Conservation (phyloP, 1,140 invertebrate species). For the Apis florea region DNA sequence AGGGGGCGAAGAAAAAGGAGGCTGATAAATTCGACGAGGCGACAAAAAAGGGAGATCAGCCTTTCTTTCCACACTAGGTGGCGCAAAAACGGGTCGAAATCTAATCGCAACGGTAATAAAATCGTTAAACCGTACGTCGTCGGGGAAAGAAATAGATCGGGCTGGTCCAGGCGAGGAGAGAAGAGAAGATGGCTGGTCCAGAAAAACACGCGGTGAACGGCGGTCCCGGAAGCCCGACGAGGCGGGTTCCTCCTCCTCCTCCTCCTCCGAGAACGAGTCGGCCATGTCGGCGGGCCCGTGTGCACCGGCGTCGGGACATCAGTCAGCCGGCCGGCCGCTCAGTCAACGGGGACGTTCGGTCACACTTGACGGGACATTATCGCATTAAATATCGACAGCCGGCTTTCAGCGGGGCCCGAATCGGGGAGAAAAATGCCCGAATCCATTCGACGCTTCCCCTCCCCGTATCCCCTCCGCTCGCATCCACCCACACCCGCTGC, state of each 20-base stretch:
- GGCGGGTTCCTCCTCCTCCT: conserved; percentile 39
- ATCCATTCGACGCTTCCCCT: conserved; percentile 39
- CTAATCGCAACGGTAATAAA: conserved; percentile 39
- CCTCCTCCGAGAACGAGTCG: conserved; percentile 28
- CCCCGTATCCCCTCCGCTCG: not conserved
- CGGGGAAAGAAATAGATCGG: conserved; percentile 12
- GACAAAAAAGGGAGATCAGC: not conserved
- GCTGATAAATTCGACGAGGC: not conserved
- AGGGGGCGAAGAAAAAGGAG: not conserved
- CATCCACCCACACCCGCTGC: conserved; percentile 68
- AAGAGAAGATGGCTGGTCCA: not conserved
- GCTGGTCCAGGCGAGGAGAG: not conserved
- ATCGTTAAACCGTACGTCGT: conserved; percentile 8
- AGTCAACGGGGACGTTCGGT: conserved; percentile 67
- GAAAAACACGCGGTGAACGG: conserved; percentile 28
- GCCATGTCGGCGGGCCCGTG: conserved; percentile 27
- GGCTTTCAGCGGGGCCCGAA: conserved; percentile 73
- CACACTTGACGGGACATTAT: conserved; percentile 77
- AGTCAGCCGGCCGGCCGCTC: conserved; percentile 53
- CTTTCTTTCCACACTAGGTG: not conserved
- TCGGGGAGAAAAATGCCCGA: conserved; percentile 70
- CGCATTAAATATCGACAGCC: conserved; percentile 78
- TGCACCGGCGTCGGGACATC: conserved; percentile 51
- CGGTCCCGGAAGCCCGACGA: conserved; percentile 19
- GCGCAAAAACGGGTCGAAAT: conserved; percentile 6